Conservation (phyloP, 1,140 invertebrate genomes). For the Pteromalus puparum region DNA sequence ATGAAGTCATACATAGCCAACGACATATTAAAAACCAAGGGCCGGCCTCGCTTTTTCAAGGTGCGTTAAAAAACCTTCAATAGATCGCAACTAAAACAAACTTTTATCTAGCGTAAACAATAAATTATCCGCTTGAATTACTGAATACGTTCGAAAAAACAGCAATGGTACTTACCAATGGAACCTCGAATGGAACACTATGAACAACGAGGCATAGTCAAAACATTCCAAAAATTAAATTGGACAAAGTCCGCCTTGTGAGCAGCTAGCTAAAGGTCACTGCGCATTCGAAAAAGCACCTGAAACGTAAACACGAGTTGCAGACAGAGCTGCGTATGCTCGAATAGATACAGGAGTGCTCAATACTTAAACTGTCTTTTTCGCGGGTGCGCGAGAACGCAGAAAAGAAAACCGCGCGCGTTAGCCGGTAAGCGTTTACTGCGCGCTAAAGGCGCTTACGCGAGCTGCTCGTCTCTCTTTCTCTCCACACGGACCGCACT, state of each 20-base stretch:
- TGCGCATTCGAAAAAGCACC: neutral
- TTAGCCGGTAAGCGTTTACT: constrained; percentile 31
- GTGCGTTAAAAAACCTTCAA: neutral
- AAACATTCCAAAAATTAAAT: too few relatives aligned
- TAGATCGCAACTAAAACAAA: too few relatives aligned
- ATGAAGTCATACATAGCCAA: neutral
- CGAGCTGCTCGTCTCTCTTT: neutral
- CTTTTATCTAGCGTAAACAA: too few relatives aligned
- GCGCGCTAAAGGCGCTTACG: neutral
- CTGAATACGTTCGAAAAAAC: too few relatives aligned
- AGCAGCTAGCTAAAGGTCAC: too few relatives aligned
- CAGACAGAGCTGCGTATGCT: neutral
- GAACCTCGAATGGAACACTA: too few relatives aligned
- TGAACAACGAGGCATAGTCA: too few relatives aligned
- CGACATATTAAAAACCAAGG: neutral
- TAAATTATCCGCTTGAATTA: too few relatives aligned
- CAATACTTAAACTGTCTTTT: neutral
- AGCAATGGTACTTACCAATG: too few relatives aligned
- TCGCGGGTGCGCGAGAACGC: neutral
- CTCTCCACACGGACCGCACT: neutral
- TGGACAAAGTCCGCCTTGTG: too few relatives aligned
- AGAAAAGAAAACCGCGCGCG: constrained; percentile 25
- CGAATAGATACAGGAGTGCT: neutral
- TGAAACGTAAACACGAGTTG: neutral
- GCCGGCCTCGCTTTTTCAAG: neutral